A percentile compares a stretch with the other conserved stretches of the same genome.
These are phyloP conservation scores for Panopea generosa DNA, from an alignment of 2,888 invertebrate species.

Conservation along the genomic window DNA sequence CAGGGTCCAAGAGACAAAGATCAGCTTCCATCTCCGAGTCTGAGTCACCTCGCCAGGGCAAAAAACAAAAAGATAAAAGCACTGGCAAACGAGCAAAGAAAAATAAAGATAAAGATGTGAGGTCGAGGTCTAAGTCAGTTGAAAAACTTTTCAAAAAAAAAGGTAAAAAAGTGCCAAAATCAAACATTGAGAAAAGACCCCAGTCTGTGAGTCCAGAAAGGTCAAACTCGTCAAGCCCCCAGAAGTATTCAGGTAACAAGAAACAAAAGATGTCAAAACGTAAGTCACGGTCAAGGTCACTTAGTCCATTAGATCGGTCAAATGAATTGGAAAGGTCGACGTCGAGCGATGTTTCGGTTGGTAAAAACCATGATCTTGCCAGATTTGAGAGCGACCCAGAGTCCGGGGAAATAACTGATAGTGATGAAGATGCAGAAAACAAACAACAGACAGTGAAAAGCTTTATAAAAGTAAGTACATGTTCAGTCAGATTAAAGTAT, in stretches of 20 bases:
- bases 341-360: constrained; percentile 35
- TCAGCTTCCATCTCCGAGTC: constrained; percentile 1
- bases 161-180: constrained; percentile 24
- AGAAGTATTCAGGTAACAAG: neutral
- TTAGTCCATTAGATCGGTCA: constrained; percentile 34
- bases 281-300: constrained; percentile 26
- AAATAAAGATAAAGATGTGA: neutral
- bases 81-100: neutral
- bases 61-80: neutral
- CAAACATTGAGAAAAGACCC: constrained; percentile 3
- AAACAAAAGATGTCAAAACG: neutral
- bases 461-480: constrained; percentile 46
- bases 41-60: neutral
- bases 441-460: constrained; percentile 40
- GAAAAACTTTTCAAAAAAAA: constrained; percentile 11
- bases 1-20: constrained; percentile 1
- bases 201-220: constrained; percentile 19
- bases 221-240: neutral
- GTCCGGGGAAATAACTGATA: constrained; percentile 68
- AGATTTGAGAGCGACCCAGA: constrained; percentile 70
- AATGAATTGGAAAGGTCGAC: constrained; percentile 21
- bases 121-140: neutral
- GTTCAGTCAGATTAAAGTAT: neutral
- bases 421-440: constrained; percentile 53
- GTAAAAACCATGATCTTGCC: constrained; percentile 58